Conservation (phyloP, 2,797 vertebrate genomes). For the Buphagus erythrorhynchus region DNA sequence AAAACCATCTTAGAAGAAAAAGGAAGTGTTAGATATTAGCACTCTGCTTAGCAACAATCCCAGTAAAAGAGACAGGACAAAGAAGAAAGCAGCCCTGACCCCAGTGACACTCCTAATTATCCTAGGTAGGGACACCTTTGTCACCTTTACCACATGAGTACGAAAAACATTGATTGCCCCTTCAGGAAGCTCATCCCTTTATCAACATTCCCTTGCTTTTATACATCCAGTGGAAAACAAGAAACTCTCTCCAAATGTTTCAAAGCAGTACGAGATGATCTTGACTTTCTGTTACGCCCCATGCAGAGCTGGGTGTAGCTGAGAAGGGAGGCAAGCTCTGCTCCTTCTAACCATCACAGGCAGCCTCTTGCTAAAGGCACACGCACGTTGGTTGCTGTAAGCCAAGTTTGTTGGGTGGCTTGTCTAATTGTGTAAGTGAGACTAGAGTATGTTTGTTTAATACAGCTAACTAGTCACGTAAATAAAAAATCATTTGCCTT, state of each 20-base stretch:
- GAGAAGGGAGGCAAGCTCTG: background rate
- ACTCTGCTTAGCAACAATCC: background rate
- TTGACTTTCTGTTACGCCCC: background rate
- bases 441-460: conserved; percentile 34
- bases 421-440: background rate
- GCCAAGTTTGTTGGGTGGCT: background rate
- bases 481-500: conserved; percentile 27
- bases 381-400: background rate
- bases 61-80: background rate
- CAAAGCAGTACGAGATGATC: background rate
- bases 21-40: background rate
- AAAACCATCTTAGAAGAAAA: background rate
- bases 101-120: background rate
- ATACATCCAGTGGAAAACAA: background rate
- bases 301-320: background rate
- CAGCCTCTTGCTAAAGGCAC: background rate
- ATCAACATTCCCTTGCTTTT: background rate
- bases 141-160: background rate
- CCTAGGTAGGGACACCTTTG: background rate
- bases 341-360: background rate
- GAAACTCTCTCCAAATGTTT: background rate
- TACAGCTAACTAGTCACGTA: background rate
- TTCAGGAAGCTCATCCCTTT: background rate
- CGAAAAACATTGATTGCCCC: background rate
- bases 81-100: background rate